Percentiles rank a stretch among this genome's conserved stretches.
Conservation (phyloP, 2,888 invertebrate genomes). For the Drosophila eohydei region DNA sequence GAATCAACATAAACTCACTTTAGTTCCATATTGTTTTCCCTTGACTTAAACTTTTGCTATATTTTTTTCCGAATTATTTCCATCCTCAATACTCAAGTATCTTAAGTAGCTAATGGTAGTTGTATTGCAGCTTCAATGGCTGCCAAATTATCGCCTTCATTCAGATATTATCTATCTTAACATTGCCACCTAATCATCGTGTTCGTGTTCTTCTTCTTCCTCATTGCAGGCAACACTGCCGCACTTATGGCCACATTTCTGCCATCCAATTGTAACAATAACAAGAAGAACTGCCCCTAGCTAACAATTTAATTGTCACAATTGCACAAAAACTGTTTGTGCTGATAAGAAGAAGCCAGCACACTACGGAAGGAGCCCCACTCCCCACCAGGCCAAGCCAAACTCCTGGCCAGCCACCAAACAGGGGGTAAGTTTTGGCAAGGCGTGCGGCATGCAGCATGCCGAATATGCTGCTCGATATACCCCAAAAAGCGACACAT, state of each 20-base stretch:
- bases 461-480: slow-evolving; percentile 25
- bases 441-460: slow-evolving; percentile 28
- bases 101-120: slow-evolving; percentile 29
- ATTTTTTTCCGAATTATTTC: neutral
- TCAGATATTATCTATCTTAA: slow-evolving; percentile 36
- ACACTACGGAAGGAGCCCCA: slow-evolving; percentile 9
- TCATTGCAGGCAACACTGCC: slow-evolving; percentile 44
- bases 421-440: slow-evolving; percentile 49
- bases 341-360: slow-evolving; percentile 53
- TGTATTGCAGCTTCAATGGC: neutral
- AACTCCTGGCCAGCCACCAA: slow-evolving; percentile 13
- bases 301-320: slow-evolving; percentile 59
- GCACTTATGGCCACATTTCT: slow-evolving; percentile 49
- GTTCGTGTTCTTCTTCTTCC: slow-evolving; percentile 17
- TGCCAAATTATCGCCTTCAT: slow-evolving; percentile 44
- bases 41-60: neutral
- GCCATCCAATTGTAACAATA: slow-evolving; percentile 43
- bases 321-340: slow-evolving; percentile 47
- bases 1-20: neutral
- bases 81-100: neutral
- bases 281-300: slow-evolving; percentile 42
- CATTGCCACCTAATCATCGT: slow-evolving; percentile 50
- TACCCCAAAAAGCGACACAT: slow-evolving; percentile 20
- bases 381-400: neutral
- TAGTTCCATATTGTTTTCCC: too few species aligned